phyloP scores from a whole-genome alignment of 2,797 vertebrate genomes.

The Poeciliopsis turneri region DNA sequence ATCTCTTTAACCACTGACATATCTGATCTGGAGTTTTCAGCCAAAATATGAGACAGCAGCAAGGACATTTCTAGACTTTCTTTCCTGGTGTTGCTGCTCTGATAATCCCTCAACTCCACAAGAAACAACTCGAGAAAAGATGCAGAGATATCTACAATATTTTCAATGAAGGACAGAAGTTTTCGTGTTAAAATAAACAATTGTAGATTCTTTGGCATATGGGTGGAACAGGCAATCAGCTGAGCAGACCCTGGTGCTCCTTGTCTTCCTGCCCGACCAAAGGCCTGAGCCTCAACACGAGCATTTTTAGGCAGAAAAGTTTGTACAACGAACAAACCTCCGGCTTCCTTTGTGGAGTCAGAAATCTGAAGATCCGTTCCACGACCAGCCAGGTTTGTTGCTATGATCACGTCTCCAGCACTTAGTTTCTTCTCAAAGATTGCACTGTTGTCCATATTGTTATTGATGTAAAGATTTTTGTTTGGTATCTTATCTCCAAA shows the following conservation, averaged over 20 bases:
- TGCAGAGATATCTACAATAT: accelerated
- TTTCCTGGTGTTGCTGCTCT: not conserved
- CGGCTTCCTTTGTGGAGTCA: conserved; percentile 13
- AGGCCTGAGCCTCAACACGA: conserved; percentile 63
- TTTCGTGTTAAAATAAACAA: accelerated
- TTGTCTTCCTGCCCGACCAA: conserved; percentile 70
- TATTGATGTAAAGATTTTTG: conserved; percentile 62
- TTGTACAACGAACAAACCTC: conserved; percentile 70
- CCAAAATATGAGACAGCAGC: not conserved
- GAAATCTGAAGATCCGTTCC: conserved; percentile 56
- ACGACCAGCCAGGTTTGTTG: conserved; percentile 76
- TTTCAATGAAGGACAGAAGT: accelerated
- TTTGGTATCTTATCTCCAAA: not conserved
- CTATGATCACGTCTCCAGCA: conserved; percentile 62
- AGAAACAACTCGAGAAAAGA: accelerated
- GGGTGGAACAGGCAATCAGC: conserved; percentile 42
- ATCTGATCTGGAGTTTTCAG: not conserved
- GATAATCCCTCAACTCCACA: not conserved
- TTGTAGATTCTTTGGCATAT: not conserved
- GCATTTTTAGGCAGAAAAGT: conserved; percentile 70
- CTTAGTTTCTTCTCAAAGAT: conserved; percentile 24
- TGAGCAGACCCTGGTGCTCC: conserved; percentile 72
- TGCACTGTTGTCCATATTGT: conserved; percentile 63
- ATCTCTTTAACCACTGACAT: conserved; percentile 6
- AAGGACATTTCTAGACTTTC: not conserved